Percentiles rank a stretch among this genome's conserved stretches.
phyloP scores from a whole-genome alignment of 2,113 vertebrate species.

The Ailuropoda melanoleuca region DNA sequence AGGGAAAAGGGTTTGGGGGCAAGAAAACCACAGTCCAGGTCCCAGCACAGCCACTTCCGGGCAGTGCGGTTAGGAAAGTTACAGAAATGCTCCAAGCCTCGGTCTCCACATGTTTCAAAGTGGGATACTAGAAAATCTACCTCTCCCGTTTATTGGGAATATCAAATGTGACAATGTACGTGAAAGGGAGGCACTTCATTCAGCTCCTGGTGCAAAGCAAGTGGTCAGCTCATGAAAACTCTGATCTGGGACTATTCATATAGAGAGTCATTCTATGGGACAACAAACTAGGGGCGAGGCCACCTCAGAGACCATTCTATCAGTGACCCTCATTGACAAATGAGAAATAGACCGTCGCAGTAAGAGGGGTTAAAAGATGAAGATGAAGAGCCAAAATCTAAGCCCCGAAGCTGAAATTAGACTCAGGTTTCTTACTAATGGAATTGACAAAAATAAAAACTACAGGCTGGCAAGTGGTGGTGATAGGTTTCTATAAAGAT shows the following conservation, averaged over 20 bases:
- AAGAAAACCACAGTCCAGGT: neutral
- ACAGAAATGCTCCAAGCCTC: neutral
- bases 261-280: fast-evolving
- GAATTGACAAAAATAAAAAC: neutral
- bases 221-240: neutral
- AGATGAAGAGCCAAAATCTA: fast-evolving
- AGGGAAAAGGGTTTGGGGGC: too few relatives aligned
- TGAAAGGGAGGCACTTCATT: neutral
- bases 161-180: neutral
- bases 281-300: fast-evolving
- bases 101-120: neutral
- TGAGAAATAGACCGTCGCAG: neutral
- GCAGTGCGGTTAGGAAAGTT: neutral
- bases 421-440: neutral
- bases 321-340: neutral
- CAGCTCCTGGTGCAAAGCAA: neutral
- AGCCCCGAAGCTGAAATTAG: neutral
- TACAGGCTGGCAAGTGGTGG: neutral
- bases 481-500: neutral
- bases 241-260: neutral
- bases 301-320: neutral
- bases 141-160: fast-evolving
- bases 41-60: neutral
- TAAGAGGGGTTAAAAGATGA: neutral
- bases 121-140: too few relatives aligned